Conservation (phyloP, 2,113 vertebrate genomes). For the Chelonoidis abingdonii region DNA sequence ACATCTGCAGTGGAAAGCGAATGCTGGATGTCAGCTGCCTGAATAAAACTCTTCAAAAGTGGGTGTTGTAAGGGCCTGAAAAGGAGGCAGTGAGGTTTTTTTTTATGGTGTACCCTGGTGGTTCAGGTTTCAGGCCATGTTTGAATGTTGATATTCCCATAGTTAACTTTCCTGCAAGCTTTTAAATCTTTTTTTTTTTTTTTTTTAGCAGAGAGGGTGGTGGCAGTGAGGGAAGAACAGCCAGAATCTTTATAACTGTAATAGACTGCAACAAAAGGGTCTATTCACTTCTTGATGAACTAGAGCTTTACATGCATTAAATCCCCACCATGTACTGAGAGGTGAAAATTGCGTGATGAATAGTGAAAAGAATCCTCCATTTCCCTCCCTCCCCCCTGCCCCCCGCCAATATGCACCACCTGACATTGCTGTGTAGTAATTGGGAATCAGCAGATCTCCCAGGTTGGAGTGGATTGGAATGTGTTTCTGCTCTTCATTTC, state of each 20-base stretch:
- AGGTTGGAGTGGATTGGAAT: neutral
- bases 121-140: neutral
- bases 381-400: neutral
- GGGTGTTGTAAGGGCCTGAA: conserved; percentile 41
- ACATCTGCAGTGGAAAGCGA: conserved; percentile 69
- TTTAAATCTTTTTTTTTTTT: conserved; percentile 9
- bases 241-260: conserved; percentile 68
- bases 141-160: conserved; percentile 38
- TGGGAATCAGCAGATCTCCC: neutral
- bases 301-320: conserved; percentile 65
- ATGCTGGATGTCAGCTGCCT: conserved; percentile 69
- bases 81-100: conserved; percentile 8
- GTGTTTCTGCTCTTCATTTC: conserved; percentile 17
- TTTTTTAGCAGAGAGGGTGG: conserved; percentile 35
- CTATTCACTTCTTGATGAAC: conserved; percentile 72
- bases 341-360: conserved; percentile 23
- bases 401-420: neutral
- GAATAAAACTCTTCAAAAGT: conserved; percentile 66
- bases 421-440: neutral
- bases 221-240: conserved; percentile 46
- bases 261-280: conserved; percentile 66
- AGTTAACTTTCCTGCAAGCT: neutral
- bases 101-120: neutral
- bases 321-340: neutral
- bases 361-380: conserved; percentile 59